Percentiles rank a stretch among this genome's conserved stretches.
Evolutionary conservation across 2,888 invertebrate genomes (phyloP).

Genomic region (Drosophila bunnanda): DNA sequence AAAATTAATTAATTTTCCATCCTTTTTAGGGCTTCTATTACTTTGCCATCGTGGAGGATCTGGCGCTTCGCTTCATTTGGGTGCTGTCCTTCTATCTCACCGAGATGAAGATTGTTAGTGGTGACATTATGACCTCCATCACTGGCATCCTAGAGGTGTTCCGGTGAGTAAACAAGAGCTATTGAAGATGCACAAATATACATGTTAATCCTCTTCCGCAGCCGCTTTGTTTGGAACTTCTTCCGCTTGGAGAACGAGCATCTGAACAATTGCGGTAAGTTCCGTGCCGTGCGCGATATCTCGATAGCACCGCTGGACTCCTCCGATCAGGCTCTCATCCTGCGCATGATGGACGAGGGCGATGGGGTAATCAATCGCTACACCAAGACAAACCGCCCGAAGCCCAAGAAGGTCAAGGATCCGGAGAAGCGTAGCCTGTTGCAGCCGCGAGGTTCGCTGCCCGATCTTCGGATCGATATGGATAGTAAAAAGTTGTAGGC

Average conservation of each 20-base stretch:
- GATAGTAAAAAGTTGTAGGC: slow-evolving; percentile 82
- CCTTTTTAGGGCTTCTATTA: slow-evolving; percentile 91
- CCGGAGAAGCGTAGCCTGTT: slow-evolving; percentile 86
- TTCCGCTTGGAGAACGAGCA: slow-evolving; percentile 99
- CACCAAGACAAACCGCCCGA: slow-evolving; percentile 87
- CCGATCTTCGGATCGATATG: slow-evolving; percentile 82
- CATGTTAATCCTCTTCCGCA: slow-evolving; percentile 73
- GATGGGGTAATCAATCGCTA: slow-evolving; percentile 93
- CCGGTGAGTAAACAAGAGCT: slow-evolving; percentile 86
- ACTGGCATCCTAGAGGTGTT: slow-evolving; percentile 95
- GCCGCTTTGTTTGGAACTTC: slow-evolving; percentile 99
- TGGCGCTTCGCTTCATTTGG: slow-evolving; percentile 97
- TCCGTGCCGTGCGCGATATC: slow-evolving; percentile 98
- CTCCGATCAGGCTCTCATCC: slow-evolving; percentile 94
- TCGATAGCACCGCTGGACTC: slow-evolving; percentile 97
- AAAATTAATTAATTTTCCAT: background rate
- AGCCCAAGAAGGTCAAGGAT: slow-evolving; percentile 87
- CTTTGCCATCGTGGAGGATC: slow-evolving; percentile 97
- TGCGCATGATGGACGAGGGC: slow-evolving; percentile 97
- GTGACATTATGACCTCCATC: slow-evolving; percentile 93
- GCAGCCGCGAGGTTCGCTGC: slow-evolving; percentile 84
- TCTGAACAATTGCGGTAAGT: slow-evolving; percentile 99
- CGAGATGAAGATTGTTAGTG: slow-evolving; percentile 90
- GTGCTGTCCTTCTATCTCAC: slow-evolving; percentile 93
- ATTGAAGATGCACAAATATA: background rate